Percentiles rank a stretch among this genome's conserved stretches.
These are phyloP conservation scores for Orchesella flavescens DNA, from an alignment of 2,888 invertebrate genomes.

Conservation along the genomic window DNA sequence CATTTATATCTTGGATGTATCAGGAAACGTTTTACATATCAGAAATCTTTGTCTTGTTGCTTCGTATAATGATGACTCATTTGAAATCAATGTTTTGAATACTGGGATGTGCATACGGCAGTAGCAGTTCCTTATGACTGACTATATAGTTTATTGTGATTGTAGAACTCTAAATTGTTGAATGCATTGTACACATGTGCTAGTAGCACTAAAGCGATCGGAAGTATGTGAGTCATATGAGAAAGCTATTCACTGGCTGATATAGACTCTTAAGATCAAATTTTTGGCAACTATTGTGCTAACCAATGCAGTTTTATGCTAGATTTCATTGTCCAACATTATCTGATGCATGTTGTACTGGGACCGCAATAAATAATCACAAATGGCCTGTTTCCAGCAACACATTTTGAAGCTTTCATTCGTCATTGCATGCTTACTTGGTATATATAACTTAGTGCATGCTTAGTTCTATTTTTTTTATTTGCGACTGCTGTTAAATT, in stretches of 20 bases:
- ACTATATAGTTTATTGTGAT: neutral
- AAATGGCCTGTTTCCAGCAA: slow-evolving; percentile 33
- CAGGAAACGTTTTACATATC: no score
- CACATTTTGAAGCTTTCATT: neutral
- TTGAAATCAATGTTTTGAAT: neutral
- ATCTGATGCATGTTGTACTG: slow-evolving; percentile 21
- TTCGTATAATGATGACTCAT: no score
- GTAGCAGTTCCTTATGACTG: neutral
- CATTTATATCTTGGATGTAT: no score
- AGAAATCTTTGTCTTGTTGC: no score
- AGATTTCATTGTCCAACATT: neutral
- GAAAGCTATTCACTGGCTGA: no score
- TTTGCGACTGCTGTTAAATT: no score
- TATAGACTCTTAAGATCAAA: no score
- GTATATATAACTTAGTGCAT: neutral
- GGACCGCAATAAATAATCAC: slow-evolving; percentile 45
- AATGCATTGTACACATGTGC: no score
- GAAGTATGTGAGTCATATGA: no score
- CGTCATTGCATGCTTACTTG: neutral
- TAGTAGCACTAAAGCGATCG: no score
- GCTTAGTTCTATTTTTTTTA: no score
- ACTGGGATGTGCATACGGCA: no score
- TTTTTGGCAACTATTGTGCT: slow-evolving; percentile 54
- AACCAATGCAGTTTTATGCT: slow-evolving; percentile 40
- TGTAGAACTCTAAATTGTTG: neutral